Conservation (phyloP, 2,113 vertebrate species). For the Coturnix japonica region DNA sequence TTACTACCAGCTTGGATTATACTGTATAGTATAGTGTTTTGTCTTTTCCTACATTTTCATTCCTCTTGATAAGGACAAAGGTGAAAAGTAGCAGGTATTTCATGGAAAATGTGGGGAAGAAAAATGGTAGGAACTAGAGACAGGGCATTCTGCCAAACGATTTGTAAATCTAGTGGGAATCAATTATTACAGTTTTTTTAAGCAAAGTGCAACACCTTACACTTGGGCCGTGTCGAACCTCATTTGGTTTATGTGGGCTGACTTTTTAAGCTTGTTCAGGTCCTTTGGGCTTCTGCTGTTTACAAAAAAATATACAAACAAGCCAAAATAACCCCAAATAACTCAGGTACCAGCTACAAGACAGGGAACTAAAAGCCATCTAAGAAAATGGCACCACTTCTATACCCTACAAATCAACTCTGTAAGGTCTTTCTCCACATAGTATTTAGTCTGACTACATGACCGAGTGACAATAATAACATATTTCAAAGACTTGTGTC, state of each 20-base stretch:
- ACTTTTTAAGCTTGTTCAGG: neutral
- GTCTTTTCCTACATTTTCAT: neutral
- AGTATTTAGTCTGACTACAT: neutral
- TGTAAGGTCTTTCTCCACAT: neutral
- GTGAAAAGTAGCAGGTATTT: neutral
- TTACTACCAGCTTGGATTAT: neutral
- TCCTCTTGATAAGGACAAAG: neutral
- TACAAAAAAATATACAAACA: neutral
- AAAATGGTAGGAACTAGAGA: slow-evolving; percentile 6
- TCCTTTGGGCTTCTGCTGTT: neutral
- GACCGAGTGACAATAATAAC: neutral
- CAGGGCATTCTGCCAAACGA: slow-evolving; percentile 17
- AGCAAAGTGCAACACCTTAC: neutral
- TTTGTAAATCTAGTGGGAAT: slow-evolving; percentile 22
- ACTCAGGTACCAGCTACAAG: neutral
- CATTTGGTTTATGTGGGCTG: neutral
- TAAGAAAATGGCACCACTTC: neutral
- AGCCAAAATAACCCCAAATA: neutral
- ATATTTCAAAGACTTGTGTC: neutral
- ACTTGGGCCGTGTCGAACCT: neutral
- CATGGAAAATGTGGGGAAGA: neutral
- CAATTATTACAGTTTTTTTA: neutral
- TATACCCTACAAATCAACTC: neutral
- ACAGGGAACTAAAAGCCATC: neutral
- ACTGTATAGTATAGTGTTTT: neutral